A percentile compares a stretch with the other conserved stretches of the same genome.
Conservation (phyloP, 2,888 invertebrate genomes). For the Aethes cnicana region DNA sequence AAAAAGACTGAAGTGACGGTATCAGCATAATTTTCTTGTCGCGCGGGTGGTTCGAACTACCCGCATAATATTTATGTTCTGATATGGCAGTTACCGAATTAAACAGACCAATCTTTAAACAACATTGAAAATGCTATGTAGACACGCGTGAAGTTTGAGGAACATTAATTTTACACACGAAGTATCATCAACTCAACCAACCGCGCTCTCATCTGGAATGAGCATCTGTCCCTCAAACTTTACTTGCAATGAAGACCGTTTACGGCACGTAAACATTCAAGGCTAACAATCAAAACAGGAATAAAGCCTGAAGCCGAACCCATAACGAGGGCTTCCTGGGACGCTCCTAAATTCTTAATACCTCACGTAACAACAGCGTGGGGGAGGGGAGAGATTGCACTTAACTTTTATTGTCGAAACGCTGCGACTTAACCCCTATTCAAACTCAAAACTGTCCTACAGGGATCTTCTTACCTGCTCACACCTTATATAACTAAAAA, state of each 20-base stretch:
- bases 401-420: conserved; percentile 73
- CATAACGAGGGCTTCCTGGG: conserved; percentile 49
- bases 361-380: conserved; percentile 79
- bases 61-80: too few relatives aligned
- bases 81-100: too few relatives aligned
- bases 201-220: conserved; percentile 10
- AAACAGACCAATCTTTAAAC: too few relatives aligned
- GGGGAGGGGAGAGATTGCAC: conserved; percentile 62
- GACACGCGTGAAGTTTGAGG: too few relatives aligned
- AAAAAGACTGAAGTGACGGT: too few relatives aligned
- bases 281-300: conserved; percentile 35
- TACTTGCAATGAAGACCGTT: conserved; percentile 33
- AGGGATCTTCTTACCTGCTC: background rate
- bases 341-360: conserved; percentile 79
- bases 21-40: too few relatives aligned
- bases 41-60: too few relatives aligned
- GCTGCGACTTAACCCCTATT: conserved; percentile 43
- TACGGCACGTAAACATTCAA: conserved; percentile 32
- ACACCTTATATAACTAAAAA: background rate
- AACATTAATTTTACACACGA: too few relatives aligned
- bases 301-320: conserved; percentile 45
- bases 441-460: background rate
- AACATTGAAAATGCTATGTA: too few relatives aligned
- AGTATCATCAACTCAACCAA: conserved; percentile 14
- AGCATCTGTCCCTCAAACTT: conserved; percentile 29